These are phyloP conservation scores for Bucorvus abyssinicus DNA, from an alignment of 2,797 vertebrate species.

Conservation along the genomic window DNA sequence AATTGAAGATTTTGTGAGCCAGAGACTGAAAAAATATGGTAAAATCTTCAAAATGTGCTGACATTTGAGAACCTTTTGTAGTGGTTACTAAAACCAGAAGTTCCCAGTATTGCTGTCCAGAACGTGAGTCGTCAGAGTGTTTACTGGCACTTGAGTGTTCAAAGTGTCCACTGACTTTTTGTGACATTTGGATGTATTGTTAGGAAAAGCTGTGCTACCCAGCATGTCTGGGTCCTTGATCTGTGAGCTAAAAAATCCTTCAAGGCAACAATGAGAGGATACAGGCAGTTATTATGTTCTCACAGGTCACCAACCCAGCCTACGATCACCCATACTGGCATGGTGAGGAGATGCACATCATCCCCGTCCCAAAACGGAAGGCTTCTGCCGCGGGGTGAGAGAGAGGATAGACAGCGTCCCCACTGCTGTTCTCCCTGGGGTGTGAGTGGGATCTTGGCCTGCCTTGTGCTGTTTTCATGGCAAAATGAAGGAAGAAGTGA, in stretches of 20 bases:
- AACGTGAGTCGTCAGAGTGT: neutral
- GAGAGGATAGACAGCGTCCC: neutral
- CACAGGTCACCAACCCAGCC: neutral
- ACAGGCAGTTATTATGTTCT: conserved; percentile 1
- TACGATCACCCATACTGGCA: neutral
- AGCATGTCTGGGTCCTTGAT: neutral
- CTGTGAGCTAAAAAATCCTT: conserved; percentile 13
- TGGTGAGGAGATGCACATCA: neutral
- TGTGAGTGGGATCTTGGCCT: neutral
- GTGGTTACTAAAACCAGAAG: neutral
- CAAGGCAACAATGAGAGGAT: neutral
- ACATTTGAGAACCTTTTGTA: neutral
- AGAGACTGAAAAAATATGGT: neutral
- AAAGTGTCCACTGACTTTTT: conserved; percentile 20
- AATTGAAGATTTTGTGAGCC: neutral
- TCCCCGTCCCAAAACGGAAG: neutral
- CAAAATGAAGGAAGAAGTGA: neutral
- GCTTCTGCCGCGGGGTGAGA: neutral
- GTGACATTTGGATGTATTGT: conserved; percentile 39
- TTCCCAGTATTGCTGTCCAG: neutral
- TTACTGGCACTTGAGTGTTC: neutral
- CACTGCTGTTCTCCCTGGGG: neutral
- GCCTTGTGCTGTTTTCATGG: neutral
- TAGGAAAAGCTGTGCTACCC: conserved; percentile 29
- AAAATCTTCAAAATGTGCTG: neutral